These are phyloP conservation scores for Prietella phreatophila DNA, from an alignment of 2,113 vertebrate genomes.

Conservation along the genomic window DNA sequence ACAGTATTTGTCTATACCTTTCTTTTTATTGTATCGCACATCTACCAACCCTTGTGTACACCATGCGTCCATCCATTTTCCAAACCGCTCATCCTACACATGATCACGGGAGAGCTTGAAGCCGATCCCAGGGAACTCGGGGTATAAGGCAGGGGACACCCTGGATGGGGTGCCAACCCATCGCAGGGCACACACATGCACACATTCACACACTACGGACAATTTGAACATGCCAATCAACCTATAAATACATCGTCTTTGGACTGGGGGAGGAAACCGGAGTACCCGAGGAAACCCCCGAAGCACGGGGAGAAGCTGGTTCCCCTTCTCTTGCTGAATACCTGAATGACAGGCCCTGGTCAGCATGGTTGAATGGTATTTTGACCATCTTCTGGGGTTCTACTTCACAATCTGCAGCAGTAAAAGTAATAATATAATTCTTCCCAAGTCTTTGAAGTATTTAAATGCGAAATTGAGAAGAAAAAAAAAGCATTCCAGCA, in stretches of 20 bases:
- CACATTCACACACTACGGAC: too few species aligned
- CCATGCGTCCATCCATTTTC: too few species aligned
- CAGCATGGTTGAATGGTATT: background rate
- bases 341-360: background rate
- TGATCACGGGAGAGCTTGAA: too few species aligned
- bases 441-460: background rate
- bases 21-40: background rate
- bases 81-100: too few species aligned
- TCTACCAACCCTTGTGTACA: background rate
- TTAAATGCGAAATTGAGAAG: background rate
- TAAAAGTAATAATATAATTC: background rate
- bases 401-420: background rate
- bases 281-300: too few species aligned
- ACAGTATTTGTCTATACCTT: background rate
- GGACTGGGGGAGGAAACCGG: too few species aligned
- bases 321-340: background rate
- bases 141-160: too few species aligned
- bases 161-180: too few species aligned
- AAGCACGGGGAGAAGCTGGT: background rate
- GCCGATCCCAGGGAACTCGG: too few species aligned
- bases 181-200: too few species aligned
- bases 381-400: background rate
- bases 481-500: background rate
- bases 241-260: too few species aligned
- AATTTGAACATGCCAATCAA: too few species aligned